phyloP scores from a whole-genome alignment of 2,888 invertebrate genomes.

The Protonemura montana region DNA sequence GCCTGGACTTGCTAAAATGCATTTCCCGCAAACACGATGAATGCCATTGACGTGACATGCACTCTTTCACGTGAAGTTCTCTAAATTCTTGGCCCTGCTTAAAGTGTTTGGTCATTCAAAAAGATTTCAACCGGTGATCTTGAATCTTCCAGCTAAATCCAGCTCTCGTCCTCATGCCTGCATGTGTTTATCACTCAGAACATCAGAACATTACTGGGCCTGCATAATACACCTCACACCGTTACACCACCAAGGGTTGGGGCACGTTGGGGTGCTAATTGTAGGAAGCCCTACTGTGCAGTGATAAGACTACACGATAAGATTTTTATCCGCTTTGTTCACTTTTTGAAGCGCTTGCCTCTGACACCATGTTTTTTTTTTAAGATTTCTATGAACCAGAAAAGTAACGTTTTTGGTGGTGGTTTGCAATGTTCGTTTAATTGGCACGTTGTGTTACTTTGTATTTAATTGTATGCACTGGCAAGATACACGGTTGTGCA shows the following conservation, averaged over 20 bases:
- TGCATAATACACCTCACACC: background rate
- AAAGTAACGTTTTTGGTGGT: background rate
- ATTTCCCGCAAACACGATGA: background rate
- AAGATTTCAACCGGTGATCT: background rate
- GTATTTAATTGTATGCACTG: background rate
- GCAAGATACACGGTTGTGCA: background rate
- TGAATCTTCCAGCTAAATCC: background rate
- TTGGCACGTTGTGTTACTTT: background rate
- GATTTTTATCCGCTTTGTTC: background rate
- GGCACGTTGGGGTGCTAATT: background rate
- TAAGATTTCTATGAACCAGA: background rate
- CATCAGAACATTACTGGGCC: no score
- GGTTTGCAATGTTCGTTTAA: background rate
- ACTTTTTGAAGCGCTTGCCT: background rate
- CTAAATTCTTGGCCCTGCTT: background rate
- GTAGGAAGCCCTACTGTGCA: background rate
- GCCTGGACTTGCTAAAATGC: background rate
- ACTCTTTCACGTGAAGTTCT: no score
- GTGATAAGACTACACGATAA: background rate
- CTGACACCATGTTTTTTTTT: background rate
- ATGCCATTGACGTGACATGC: no score
- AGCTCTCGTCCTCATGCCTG: background rate
- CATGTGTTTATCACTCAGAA: background rate
- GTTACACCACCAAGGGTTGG: background rate
- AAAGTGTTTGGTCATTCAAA: background rate